phyloP scores from a whole-genome alignment of 2,888 invertebrate genomes.

The Andrena bicolor region DNA sequence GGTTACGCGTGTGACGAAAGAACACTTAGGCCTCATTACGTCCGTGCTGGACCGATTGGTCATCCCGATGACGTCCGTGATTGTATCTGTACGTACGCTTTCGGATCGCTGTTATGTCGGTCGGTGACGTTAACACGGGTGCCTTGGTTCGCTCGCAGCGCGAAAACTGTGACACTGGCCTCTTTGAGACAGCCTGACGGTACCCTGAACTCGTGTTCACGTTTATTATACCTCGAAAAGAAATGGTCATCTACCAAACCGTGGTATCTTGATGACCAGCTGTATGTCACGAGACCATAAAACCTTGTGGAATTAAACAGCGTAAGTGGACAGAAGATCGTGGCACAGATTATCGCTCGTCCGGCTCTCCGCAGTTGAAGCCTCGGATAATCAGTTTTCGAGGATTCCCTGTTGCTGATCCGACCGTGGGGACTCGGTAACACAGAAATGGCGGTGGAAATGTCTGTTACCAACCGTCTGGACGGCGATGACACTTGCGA shows the following conservation, averaged over 20 bases:
- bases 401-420: neutral
- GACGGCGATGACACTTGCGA: conserved; percentile 16
- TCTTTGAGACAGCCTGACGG: neutral
- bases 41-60: conserved; percentile 5
- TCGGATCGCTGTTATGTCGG: neutral
- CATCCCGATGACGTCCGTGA: conserved; percentile 33
- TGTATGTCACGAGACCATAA: neutral
- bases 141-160: neutral
- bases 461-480: conserved; percentile 12
- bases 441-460: neutral
- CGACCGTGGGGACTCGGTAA: neutral
- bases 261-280: too few species aligned
- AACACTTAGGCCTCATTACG: conserved; percentile 40
- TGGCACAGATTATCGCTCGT: neutral
- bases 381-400: neutral
- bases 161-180: neutral
- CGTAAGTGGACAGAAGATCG: neutral
- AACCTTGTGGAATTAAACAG: neutral
- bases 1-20: conserved; percentile 4
- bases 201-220: neutral
- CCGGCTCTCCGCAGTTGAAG: neutral
- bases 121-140: conserved; percentile 17
- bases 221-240: neutral
- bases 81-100: conserved; percentile 29
- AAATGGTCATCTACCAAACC: neutral